These are phyloP conservation scores for Tinea semifulvella DNA, from an alignment of 2,888 invertebrate species.

Conservation along the genomic window DNA sequence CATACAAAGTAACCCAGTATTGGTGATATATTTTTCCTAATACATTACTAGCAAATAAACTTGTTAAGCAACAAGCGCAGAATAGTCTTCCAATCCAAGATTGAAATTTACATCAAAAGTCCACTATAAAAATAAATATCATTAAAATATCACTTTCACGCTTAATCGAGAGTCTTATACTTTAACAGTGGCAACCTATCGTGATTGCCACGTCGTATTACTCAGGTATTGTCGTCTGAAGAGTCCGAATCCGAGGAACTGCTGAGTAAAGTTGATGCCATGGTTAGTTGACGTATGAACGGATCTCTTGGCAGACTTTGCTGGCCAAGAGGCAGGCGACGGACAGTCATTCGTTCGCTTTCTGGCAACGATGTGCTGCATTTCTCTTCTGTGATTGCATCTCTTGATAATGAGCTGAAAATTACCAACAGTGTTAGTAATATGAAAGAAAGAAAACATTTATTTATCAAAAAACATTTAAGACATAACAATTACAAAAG, in stretches of 20 bases:
- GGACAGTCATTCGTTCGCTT: constrained; percentile 60
- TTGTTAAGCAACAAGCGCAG: too few species aligned
- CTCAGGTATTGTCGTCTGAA: constrained; percentile 62
- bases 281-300: constrained; percentile 67
- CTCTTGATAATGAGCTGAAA: constrained; percentile 66
- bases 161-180: constrained; percentile 51
- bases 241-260: constrained; percentile 68
- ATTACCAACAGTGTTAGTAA: too few species aligned
- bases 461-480: too few species aligned
- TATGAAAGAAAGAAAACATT: too few species aligned
- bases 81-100: too few species aligned
- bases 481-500: too few species aligned
- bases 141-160: constrained; percentile 3
- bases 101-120: too few species aligned
- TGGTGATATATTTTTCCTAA: too few species aligned
- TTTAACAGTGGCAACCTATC: constrained; percentile 61
- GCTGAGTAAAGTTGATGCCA: constrained; percentile 70
- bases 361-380: constrained; percentile 70
- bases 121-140: too few species aligned
- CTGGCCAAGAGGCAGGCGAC: constrained; percentile 63
- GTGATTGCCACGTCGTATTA: constrained; percentile 56
- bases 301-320: constrained; percentile 68
- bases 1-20: too few species aligned
- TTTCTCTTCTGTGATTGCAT: constrained; percentile 78
- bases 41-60: too few species aligned